These are phyloP conservation scores for Drosophila emarginata DNA, from an alignment of 2,888 invertebrate genomes.

Conservation along the genomic window DNA sequence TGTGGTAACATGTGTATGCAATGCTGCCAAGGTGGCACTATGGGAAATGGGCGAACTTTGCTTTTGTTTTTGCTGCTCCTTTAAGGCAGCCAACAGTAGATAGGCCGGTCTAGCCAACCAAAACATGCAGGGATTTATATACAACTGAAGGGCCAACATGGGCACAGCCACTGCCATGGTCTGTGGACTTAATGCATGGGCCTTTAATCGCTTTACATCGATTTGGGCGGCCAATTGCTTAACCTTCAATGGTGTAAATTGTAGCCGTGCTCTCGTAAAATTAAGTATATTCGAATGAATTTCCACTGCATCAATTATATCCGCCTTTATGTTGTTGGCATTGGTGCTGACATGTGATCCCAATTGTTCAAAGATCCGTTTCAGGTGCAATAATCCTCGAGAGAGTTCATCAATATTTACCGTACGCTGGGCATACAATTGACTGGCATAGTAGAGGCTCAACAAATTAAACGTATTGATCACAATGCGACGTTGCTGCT, in stretches of 20 bases:
- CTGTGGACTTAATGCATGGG: constrained; percentile 85
- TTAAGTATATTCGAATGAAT: constrained; percentile 84
- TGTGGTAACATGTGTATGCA: constrained; percentile 58
- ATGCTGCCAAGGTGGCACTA: constrained; percentile 44
- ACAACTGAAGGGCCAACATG: constrained; percentile 88
- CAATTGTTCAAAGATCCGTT: constrained; percentile 77
- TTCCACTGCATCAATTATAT: constrained; percentile 84
- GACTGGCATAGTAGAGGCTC: constrained; percentile 83
- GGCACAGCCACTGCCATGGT: constrained; percentile 89
- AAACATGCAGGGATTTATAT: constrained; percentile 89
- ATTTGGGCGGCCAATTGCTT: constrained; percentile 79
- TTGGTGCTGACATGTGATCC: constrained; percentile 84
- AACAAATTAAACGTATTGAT: constrained; percentile 89
- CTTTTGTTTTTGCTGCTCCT: constrained; percentile 62
- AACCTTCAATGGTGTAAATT: constrained; percentile 71
- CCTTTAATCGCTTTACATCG: constrained; percentile 83
- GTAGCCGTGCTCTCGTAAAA: constrained; percentile 68
- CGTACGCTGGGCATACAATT: constrained; percentile 66
- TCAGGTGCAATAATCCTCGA: constrained; percentile 68
- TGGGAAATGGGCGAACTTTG: constrained; percentile 20
- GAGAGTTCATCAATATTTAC: constrained; percentile 78
- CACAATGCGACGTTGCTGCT: constrained; percentile 88
- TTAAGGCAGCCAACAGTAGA: constrained; percentile 82
- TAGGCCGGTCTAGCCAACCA: constrained; percentile 87
- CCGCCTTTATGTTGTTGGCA: constrained; percentile 81